Percentiles rank a stretch among this genome's conserved stretches.
Evolutionary conservation across 2,888 invertebrate genomes (phyloP).

Genomic region (Dioctria rufipes): DNA sequence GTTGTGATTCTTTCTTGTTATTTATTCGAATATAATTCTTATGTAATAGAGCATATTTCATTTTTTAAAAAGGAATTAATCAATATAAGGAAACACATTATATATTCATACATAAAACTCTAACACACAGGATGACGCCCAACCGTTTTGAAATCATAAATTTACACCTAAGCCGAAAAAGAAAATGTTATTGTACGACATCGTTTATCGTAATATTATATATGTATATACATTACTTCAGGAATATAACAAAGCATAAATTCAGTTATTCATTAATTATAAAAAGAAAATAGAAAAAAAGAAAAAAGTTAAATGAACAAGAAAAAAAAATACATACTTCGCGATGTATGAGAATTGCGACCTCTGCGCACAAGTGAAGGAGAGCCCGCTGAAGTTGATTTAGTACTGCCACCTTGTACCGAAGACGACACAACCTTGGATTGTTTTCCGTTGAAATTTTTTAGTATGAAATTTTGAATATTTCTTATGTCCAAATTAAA

Average conservation of each 20-base stretch:
- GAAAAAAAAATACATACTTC: slow-evolving; percentile 56
- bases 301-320: slow-evolving; percentile 8
- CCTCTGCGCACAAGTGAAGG: slow-evolving; percentile 49
- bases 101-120: too few species aligned
- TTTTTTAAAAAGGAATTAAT: too few species aligned
- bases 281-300: slow-evolving; percentile 12
- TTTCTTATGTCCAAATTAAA: slow-evolving; percentile 33
- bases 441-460: slow-evolving; percentile 42
- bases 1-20: too few species aligned
- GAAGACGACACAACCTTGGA: slow-evolving; percentile 31
- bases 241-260: slow-evolving; percentile 10
- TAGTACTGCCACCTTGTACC: slow-evolving; percentile 15
- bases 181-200: too few species aligned
- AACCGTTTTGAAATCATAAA: too few species aligned
- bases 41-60: too few species aligned
- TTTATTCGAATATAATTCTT: too few species aligned
- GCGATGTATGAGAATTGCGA: slow-evolving; percentile 54
- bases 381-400: slow-evolving; percentile 43
- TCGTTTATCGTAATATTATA: neutral
- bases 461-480: slow-evolving; percentile 52
- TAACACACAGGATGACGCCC: too few species aligned
- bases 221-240: neutral
- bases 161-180: too few species aligned
- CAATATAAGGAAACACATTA: too few species aligned
- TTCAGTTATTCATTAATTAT: slow-evolving; percentile 9